Evolutionary conservation across 2,797 vertebrate genomes (phyloP).

Genomic region (Coluber constrictor): DNA sequence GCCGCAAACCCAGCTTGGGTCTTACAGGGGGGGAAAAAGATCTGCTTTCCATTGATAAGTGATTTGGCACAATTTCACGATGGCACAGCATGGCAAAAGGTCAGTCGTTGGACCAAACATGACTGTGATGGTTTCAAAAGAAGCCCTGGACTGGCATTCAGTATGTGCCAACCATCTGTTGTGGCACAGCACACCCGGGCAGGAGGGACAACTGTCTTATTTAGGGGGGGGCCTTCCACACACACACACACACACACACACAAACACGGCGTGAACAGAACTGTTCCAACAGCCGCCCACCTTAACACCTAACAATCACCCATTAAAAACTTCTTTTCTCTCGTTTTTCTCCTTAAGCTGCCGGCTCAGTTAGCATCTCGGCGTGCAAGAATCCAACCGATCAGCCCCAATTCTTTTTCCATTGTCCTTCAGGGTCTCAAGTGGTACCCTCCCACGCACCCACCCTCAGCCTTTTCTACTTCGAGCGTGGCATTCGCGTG

Average conservation of each 20-base stretch:
- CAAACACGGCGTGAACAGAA: background rate
- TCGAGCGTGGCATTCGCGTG: background rate
- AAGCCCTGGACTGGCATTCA: background rate
- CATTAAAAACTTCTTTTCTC: background rate
- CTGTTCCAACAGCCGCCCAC: constrained; percentile 13
- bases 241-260: background rate
- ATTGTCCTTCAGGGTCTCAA: background rate
- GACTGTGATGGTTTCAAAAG: background rate
- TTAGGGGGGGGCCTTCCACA: background rate
- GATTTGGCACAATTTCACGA: background rate
- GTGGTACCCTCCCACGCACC: background rate
- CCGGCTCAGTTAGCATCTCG: background rate
- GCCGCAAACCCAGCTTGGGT: background rate
- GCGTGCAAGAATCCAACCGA: background rate
- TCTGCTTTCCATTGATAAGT: background rate
- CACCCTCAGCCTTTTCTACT: background rate
- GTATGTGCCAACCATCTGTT: background rate
- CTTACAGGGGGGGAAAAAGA: background rate
- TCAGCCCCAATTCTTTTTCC: background rate
- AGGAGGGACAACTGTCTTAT: background rate
- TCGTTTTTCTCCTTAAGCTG: background rate
- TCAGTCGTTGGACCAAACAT: background rate
- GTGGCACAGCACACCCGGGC: background rate
- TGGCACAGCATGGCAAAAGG: background rate
- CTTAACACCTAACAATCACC: background rate